Conservation (phyloP, 2,113 vertebrate genomes). For the Chaetorhynchus papuensis region DNA sequence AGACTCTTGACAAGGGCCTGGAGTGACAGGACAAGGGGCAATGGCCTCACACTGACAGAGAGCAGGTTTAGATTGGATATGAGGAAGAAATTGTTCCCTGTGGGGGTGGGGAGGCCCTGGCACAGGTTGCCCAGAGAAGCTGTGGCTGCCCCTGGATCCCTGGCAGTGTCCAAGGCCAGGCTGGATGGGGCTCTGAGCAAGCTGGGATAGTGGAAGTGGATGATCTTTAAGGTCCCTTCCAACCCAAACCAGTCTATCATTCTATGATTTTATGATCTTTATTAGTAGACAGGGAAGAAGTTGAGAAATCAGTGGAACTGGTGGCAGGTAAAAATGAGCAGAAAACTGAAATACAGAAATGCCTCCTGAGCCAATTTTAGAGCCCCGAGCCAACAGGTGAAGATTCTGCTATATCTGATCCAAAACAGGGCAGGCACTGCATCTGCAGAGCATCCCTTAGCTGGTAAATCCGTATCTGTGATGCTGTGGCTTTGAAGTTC, state of each 20-base stretch:
- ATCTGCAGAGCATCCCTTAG: not conserved
- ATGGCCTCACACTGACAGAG: not conserved
- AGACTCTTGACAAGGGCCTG: not conserved
- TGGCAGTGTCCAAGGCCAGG: not conserved
- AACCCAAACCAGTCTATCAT: not conserved
- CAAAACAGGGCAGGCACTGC: not conserved
- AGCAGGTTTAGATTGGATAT: fast-evolving
- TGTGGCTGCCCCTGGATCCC: not conserved
- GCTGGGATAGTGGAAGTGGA: fast-evolving
- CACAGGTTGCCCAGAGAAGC: not conserved
- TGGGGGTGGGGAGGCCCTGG: not conserved
- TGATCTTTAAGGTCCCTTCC: not conserved
- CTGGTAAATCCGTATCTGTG: not conserved
- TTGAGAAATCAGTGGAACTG: not conserved
- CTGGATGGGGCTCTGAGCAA: not conserved
- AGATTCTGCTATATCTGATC: not conserved
- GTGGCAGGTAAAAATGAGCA: not conserved
- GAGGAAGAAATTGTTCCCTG: fast-evolving
- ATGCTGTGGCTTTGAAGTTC: not conserved
- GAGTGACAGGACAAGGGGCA: not conserved
- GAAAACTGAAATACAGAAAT: not conserved
- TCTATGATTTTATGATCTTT: not conserved
- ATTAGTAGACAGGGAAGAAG: not conserved
- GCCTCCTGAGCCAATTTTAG: not conserved
- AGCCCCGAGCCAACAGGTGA: not conserved